These are phyloP conservation scores for Philotrypesis tridentata DNA, from an alignment of 1,140 invertebrate species.

Conservation along the genomic window DNA sequence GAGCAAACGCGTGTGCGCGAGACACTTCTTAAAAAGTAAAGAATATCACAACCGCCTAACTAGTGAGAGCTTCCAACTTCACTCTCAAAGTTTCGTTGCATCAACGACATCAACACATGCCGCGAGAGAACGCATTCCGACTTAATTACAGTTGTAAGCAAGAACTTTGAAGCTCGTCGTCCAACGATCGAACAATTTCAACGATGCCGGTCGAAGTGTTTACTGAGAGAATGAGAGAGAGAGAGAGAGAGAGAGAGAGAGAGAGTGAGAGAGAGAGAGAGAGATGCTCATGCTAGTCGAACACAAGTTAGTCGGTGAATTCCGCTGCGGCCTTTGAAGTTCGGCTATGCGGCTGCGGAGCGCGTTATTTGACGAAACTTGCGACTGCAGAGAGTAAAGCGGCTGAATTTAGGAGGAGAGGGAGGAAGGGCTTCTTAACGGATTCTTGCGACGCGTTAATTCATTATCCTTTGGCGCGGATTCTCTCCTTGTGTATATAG, in stretches of 20 bases:
- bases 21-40: no score
- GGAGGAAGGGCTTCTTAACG: neutral
- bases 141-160: slow-evolving; percentile 30
- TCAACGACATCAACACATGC: neutral
- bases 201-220: slow-evolving; percentile 22
- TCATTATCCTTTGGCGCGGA: neutral
- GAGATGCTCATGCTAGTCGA: neutral
- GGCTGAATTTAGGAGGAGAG: neutral
- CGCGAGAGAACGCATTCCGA: neutral
- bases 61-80: no score
- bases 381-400: neutral
- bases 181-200: slow-evolving; percentile 35
- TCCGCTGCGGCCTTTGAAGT: slow-evolving; percentile 15
- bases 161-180: slow-evolving; percentile 8
- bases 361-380: slow-evolving; percentile 10
- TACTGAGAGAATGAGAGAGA: neutral
- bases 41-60: no score
- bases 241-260: neutral
- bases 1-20: no score
- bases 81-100: neutral
- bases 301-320: neutral
- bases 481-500: neutral
- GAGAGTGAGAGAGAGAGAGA: neutral
- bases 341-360: neutral
- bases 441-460: slow-evolving; percentile 23